A percentile compares a stretch with the other conserved stretches of the same genome.
Conservation (phyloP, 2,113 vertebrate species). For the Grus americana region DNA sequence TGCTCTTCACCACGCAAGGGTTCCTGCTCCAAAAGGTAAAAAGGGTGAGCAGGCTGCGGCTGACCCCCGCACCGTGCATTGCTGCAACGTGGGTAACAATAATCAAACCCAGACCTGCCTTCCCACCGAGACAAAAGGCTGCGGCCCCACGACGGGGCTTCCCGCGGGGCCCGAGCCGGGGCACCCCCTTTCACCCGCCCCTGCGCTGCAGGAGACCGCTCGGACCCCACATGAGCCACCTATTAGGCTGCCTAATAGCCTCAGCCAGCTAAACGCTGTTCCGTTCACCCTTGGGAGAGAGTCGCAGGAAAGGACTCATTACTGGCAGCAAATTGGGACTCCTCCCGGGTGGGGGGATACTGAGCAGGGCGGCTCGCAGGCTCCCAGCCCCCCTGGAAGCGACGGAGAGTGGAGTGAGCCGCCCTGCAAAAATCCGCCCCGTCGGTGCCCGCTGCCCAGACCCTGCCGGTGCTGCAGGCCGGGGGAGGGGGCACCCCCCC, state of each 20-base stretch:
- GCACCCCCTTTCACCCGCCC: not conserved
- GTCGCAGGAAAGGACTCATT: not conserved
- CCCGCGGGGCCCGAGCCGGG: not conserved
- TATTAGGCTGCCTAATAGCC: not conserved
- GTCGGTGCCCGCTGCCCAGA: not conserved
- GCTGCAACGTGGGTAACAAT: not conserved
- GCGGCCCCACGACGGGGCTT: not conserved
- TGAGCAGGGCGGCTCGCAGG: not conserved
- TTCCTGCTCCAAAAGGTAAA: not conserved
- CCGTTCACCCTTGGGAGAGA: not conserved
- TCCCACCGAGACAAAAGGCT: not conserved
- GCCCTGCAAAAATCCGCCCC: not conserved
- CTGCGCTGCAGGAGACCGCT: not conserved
- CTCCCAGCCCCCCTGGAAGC: not conserved
- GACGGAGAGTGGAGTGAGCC: rapidly evolving
- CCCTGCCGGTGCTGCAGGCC: not conserved
- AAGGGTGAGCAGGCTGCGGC: not conserved
- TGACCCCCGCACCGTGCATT: not conserved
- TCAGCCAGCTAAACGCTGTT: not conserved
- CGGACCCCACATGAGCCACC: not conserved
- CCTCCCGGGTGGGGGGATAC: not conserved
- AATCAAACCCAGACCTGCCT: constrained; percentile 22
- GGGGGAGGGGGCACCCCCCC: too few species aligned
- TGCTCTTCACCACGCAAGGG: not conserved
- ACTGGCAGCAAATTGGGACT: not conserved